Percentiles rank a stretch among this genome's conserved stretches.
These are phyloP conservation scores for Poeciliopsis occidentalis DNA, from an alignment of 2,113 vertebrate species.

Conservation along the genomic window DNA sequence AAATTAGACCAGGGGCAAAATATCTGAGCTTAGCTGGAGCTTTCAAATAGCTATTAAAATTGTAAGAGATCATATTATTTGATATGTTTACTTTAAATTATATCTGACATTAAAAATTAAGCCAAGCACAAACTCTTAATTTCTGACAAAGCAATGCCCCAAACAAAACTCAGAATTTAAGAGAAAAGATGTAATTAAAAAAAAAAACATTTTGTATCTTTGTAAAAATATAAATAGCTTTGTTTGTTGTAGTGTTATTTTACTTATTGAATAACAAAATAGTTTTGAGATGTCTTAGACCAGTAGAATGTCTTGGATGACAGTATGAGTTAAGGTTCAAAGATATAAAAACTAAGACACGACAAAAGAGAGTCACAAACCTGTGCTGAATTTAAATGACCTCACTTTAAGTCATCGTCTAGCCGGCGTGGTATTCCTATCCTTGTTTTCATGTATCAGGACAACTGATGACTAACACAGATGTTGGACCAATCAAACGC, in stretches of 20 bases:
- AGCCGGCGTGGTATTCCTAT: conserved; percentile 50
- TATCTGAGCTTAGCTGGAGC: not conserved
- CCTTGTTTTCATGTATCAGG: conserved; percentile 53
- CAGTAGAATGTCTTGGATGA: not conserved
- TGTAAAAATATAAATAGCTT: too few relatives aligned
- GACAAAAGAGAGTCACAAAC: conserved; percentile 34
- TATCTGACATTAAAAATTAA: not conserved
- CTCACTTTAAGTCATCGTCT: conserved; percentile 70
- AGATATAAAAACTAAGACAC: conserved; percentile 16
- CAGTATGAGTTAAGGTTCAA: not conserved
- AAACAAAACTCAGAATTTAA: not conserved
- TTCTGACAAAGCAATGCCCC: not conserved
- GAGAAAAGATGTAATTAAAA: not conserved
- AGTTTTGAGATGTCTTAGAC: not conserved
- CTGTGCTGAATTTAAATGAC: conserved; percentile 49
- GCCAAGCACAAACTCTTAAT: not conserved
- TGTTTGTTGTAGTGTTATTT: not conserved
- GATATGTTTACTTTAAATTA: not conserved
- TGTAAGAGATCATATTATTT: not conserved
- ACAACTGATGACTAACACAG: conserved; percentile 61
- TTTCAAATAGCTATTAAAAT: not conserved
- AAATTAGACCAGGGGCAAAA: not conserved
- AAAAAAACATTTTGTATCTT: too few relatives aligned
- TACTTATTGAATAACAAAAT: not conserved
- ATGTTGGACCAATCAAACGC: conserved; percentile 64